Percentiles rank a stretch among this genome's conserved stretches.
Evolutionary conservation across 1,140 invertebrate genomes (phyloP).

Genomic region (Brachionus paranguensis): DNA sequence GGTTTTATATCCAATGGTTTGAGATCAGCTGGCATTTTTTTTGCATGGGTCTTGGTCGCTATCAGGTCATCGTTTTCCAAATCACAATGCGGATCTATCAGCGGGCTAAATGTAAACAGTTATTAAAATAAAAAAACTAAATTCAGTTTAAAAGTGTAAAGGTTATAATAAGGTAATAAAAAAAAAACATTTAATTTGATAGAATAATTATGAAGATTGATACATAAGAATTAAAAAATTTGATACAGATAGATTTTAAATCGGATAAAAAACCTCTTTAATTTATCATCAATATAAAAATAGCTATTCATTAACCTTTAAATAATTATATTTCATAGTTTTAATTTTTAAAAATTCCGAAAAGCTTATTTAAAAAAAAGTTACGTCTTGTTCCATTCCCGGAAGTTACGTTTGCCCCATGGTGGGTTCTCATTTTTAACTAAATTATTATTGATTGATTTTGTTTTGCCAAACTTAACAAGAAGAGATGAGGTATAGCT

Average conservation of each 20-base stretch:
- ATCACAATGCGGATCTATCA: not conserved
- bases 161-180: not conserved
- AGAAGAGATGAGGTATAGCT: constrained; percentile 47
- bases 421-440: constrained; percentile 46
- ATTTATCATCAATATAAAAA: constrained; percentile 32
- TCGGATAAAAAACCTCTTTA: constrained; percentile 18
- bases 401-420: constrained; percentile 47
- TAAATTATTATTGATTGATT: constrained; percentile 46
- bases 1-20: constrained; percentile 23
- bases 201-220: not conserved
- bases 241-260: not conserved
- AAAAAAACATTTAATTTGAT: not conserved
- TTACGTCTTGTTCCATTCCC: constrained; percentile 53
- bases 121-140: not conserved
- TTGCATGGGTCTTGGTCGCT: not conserved
- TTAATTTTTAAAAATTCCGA: not conserved
- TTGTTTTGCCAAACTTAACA: constrained; percentile 46
- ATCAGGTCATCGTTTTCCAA: not conserved
- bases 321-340: not conserved
- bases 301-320: constrained; percentile 29
- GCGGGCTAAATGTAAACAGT: not conserved
- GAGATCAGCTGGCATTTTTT: not conserved
- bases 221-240: not conserved
- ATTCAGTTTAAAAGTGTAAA: not conserved
- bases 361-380: not conserved